Evolutionary conservation across 2,797 vertebrate genomes (phyloP).

Genomic region (Orestias chungarensis): DNA sequence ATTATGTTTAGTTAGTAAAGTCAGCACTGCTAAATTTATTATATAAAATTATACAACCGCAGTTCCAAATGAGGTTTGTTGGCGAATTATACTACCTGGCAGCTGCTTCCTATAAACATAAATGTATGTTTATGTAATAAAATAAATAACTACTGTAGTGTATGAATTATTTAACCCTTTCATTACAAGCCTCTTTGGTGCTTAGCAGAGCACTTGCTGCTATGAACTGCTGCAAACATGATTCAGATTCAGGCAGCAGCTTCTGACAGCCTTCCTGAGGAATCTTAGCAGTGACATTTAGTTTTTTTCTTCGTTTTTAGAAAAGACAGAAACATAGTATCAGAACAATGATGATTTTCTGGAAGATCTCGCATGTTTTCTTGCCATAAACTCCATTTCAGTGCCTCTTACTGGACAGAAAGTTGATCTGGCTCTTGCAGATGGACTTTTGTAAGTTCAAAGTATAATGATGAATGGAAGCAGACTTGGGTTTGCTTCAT

Average conservation of each 20-base stretch:
- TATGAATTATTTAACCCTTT: background rate
- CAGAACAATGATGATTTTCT: slow-evolving; percentile 8
- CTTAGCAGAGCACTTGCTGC: background rate
- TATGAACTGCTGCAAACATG: background rate
- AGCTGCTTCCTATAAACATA: background rate
- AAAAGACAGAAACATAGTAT: background rate
- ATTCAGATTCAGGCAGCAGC: background rate
- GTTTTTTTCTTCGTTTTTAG: no score
- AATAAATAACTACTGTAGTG: background rate
- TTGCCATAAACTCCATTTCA: slow-evolving; percentile 66
- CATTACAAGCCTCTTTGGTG: background rate
- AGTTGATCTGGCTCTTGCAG: slow-evolving; percentile 49
- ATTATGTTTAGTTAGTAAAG: background rate
- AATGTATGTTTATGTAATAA: no score
- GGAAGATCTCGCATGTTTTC: slow-evolving; percentile 48
- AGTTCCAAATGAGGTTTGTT: background rate
- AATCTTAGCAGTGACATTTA: background rate
- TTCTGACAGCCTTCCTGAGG: background rate
- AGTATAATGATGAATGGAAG: slow-evolving; percentile 56
- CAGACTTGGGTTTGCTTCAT: slow-evolving; percentile 28
- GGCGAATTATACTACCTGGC: background rate
- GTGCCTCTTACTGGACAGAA: slow-evolving; percentile 51
- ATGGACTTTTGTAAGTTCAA: slow-evolving; percentile 56
- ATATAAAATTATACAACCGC: background rate
- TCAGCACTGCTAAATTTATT: background rate